Evolutionary conservation across 2,888 invertebrate genomes (phyloP), one percentile per base, ranked within the genome.

Genomic region (Lasioglossum leucozonium): DNA sequence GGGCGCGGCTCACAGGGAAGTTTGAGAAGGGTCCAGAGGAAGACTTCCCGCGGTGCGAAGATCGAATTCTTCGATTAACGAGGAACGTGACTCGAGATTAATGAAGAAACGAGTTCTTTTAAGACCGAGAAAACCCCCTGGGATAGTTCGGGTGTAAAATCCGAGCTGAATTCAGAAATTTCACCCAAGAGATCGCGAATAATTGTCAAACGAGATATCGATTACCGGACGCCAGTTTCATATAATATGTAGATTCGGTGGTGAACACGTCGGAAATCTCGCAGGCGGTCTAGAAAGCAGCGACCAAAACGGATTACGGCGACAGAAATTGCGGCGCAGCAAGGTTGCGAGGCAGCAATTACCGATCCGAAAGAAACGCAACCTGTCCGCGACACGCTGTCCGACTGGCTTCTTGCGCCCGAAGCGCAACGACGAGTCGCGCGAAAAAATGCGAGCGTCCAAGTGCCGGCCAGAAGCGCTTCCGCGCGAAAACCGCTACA

Each of bases 311-410:
- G 84, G 89, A 90, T 91, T 91, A 89, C 91, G 67, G 67, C 73
- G 77, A 73, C 82, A 78, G 82, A 69, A 82, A 84, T 86, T 73
- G 75, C 84, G 34, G 18, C 69, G 77, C 87, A 88, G 89, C 90
- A 91, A 88, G 85, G 88, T 82, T 87, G 87, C 81, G 79, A 81
- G 72, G 44, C 65, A 42, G 75, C 86, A 92, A 93, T 91, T 93
- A 91, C 92, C 91, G 89, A 83, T 79, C 74, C 87, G 81, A 69
- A 77, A 86, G 91, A 92, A 91, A 90, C 73, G 88, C 72, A 89
- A 90, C 83, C 80, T 79, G 81, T 78, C 82, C 84, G 89, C 82
- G 84, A 47, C n/a, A n/a, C 71, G 81, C 55, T 78, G 73, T 72
- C 86, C 74, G 84, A 84, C 44, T 65, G 81, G 30, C 72, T 42